phyloP scores from a whole-genome alignment of 2,888 invertebrate genomes.

The Pristionchus entomophagus region DNA sequence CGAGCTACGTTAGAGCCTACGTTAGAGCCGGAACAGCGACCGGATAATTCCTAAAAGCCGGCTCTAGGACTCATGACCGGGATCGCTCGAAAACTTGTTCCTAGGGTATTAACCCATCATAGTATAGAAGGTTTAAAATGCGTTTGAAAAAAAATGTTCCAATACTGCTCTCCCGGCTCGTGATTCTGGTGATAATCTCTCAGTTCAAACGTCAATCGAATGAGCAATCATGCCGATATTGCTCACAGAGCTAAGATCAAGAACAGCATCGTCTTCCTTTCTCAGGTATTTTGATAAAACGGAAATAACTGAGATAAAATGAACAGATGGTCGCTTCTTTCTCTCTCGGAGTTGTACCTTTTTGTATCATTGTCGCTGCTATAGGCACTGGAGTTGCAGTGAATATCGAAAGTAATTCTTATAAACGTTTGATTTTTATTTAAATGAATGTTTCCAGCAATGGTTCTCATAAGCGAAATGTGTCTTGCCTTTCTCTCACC shows the following conservation, averaged over 20 bases:
- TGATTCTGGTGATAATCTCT: too few species aligned
- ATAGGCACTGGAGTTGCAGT: neutral
- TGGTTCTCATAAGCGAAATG: neutral
- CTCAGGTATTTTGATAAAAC: neutral
- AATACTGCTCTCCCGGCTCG: too few species aligned
- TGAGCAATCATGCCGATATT: neutral
- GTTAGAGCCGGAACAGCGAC: too few species aligned
- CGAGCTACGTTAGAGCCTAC: too few species aligned
- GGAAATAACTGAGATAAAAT: neutral
- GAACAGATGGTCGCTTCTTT: neutral
- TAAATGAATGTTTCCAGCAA: neutral
- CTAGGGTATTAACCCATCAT: too few species aligned
- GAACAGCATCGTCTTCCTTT: neutral
- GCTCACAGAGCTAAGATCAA: neutral
- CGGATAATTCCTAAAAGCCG: too few species aligned
- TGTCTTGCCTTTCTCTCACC: neutral
- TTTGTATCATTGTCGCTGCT: neutral
- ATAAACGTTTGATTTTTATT: neutral
- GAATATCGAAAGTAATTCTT: neutral
- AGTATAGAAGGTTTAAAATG: too few species aligned
- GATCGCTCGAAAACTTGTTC: too few species aligned
- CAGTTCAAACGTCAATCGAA: neutral
- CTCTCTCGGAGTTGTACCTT: neutral
- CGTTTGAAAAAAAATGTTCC: too few species aligned
- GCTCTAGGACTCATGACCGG: too few species aligned